Evolutionary conservation across 2,113 vertebrate genomes (phyloP).

Genomic region (Galeopterus variegatus): DNA sequence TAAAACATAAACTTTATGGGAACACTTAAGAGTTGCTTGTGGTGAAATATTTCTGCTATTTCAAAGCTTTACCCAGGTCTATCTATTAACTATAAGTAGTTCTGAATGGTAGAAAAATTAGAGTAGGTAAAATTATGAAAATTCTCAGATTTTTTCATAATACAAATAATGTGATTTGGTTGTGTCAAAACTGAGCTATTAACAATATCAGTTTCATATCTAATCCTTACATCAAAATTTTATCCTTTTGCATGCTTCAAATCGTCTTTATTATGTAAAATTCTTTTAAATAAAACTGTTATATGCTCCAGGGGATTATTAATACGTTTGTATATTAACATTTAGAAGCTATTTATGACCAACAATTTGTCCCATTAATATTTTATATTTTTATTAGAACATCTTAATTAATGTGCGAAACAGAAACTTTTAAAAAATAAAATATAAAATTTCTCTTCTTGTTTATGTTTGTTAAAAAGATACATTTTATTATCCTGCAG

Average conservation of each 20-base stretch:
- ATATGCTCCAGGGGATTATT: conserved; percentile 61
- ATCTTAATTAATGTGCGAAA: conserved; percentile 50
- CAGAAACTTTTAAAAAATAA: conserved; percentile 55
- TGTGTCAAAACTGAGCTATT: conserved; percentile 45
- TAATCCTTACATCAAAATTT: conserved; percentile 54
- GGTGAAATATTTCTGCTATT: conserved; percentile 69
- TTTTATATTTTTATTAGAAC: conserved; percentile 55
- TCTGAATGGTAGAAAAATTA: conserved; percentile 9
- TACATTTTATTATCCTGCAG: not conserved
- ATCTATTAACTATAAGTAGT: conserved; percentile 49
- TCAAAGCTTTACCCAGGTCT: conserved; percentile 42
- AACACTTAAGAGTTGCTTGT: conserved; percentile 35
- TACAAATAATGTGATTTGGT: conserved; percentile 30
- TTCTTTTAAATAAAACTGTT: conserved; percentile 71
- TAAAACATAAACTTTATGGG: conserved; percentile 79
- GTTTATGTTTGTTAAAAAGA: conserved; percentile 4
- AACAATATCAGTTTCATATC: conserved; percentile 53
- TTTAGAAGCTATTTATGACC: conserved; percentile 66
- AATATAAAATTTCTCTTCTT: conserved; percentile 1
- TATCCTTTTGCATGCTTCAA: conserved; percentile 41
- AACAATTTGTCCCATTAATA: not conserved
- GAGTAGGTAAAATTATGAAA: conserved; percentile 67
- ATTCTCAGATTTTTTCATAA: conserved; percentile 61
- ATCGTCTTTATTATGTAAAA: conserved; percentile 56
- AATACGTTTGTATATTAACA: conserved; percentile 69